A percentile compares a stretch with the other conserved stretches of the same genome.
These are phyloP conservation scores for Myiozetetes cayanensis DNA, from an alignment of 2,113 vertebrate species.

Conservation along the genomic window DNA sequence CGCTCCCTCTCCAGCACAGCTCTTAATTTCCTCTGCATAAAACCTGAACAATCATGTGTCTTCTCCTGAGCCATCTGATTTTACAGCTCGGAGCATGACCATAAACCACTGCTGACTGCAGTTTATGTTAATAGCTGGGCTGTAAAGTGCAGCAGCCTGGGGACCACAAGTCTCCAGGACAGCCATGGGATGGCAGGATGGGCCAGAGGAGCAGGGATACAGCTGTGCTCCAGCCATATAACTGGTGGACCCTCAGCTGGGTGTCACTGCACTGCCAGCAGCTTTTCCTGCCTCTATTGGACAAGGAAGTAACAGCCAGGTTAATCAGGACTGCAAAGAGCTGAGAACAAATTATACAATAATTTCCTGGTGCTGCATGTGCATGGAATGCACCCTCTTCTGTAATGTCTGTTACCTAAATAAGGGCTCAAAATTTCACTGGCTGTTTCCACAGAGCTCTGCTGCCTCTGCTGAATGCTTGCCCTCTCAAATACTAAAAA, in stretches of 20 bases:
- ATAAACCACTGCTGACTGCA: background rate
- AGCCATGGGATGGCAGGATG: fast-evolving
- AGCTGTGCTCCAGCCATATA: background rate
- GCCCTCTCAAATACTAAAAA: background rate
- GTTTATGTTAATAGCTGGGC: background rate
- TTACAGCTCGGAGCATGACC: background rate
- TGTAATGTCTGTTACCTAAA: background rate
- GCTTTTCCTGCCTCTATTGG: background rate
- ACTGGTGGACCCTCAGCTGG: background rate
- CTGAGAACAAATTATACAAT: background rate
- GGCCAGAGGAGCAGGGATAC: background rate
- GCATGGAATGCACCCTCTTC: background rate
- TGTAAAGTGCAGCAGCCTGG: background rate
- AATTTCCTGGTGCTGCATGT: background rate
- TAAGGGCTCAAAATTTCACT: background rate
- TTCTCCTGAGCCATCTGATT: background rate
- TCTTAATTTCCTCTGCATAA: background rate
- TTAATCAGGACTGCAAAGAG: background rate
- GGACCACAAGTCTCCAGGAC: fast-evolving
- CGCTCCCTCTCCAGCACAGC: background rate
- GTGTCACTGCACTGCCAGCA: background rate
- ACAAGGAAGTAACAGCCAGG: background rate
- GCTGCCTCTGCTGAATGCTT: background rate
- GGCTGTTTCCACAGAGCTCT: background rate
- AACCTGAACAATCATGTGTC: fast-evolving